Evolutionary conservation across 2,113 vertebrate species (phyloP).

Genomic region (Ovibos moschatus): DNA sequence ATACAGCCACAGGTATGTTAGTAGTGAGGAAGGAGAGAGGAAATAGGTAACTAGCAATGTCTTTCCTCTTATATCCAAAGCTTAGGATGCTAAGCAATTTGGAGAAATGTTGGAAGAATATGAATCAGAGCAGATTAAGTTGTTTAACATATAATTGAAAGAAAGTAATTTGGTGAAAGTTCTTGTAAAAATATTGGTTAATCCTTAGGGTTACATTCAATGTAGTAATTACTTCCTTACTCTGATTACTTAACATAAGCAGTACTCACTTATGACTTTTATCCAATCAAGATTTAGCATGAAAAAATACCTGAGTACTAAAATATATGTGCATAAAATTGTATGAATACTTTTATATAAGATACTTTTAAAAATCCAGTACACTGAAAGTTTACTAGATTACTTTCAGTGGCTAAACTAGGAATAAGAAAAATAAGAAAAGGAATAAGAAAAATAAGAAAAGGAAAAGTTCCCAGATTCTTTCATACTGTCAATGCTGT

Average conservation of each 20-base stretch:
- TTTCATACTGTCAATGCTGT: not conserved
- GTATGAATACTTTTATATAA: not conserved
- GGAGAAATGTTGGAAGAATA: conserved; percentile 6
- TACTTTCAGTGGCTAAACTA: conserved; percentile 24
- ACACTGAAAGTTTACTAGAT: not conserved
- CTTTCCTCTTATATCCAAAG: not conserved
- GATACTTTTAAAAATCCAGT: not conserved
- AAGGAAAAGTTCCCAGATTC: not conserved
- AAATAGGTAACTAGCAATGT: not conserved
- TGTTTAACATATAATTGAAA: conserved; percentile 18
- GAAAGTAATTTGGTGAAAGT: conserved; percentile 21
- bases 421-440: conserved; percentile 3
- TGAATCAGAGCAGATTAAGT: conserved; percentile 5
- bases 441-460: conserved; percentile 8
- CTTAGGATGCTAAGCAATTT: not conserved
- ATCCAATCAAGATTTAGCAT: conserved; percentile 28
- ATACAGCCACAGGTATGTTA: not conserved
- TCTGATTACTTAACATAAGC: conserved; percentile 17
- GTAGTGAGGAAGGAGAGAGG: not conserved
- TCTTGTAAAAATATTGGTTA: not conserved
- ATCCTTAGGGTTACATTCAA: not conserved
- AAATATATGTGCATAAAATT: conserved; percentile 8
- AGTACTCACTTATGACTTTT: conserved; percentile 10
- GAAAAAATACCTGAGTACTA: not conserved
- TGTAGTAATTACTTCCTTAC: not conserved